Evolutionary conservation across 2,888 invertebrate species (phyloP).

Genomic region (Harmothoe impar): DNA sequence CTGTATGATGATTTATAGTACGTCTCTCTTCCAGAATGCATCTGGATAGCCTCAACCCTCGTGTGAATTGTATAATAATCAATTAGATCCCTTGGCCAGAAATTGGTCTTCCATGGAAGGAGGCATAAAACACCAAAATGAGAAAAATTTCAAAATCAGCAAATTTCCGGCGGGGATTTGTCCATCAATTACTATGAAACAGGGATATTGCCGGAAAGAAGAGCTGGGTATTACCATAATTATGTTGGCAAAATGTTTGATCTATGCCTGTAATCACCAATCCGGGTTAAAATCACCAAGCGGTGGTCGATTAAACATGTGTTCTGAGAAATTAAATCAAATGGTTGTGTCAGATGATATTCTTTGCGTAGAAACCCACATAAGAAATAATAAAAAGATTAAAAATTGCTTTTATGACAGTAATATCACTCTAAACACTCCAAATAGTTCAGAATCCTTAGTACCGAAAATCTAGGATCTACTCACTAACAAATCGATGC

Average conservation of each 20-base stretch:
- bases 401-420: too few relatives aligned
- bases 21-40: too few relatives aligned
- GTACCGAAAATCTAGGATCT: too few relatives aligned
- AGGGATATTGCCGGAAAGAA: neutral
- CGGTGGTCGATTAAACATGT: neutral
- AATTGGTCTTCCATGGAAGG: neutral
- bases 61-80: neutral
- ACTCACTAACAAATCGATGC: too few relatives aligned
- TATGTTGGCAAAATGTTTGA: slow-evolving; percentile 4
- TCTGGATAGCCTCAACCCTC: too few relatives aligned
- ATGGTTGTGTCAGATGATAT: neutral
- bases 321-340: slow-evolving; percentile 1
- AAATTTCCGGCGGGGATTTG: neutral
- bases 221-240: neutral
- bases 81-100: neutral
- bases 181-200: slow-evolving; percentile 14
- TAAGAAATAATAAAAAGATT: too few relatives aligned
- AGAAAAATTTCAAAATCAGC: neutral
- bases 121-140: neutral
- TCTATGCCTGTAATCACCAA: neutral
- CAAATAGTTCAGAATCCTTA: too few relatives aligned
- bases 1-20: too few relatives aligned
- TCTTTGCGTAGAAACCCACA: neutral
- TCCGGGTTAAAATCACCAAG: neutral
- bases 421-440: too few relatives aligned